Base-by-base conservation (phyloP, 1,140 invertebrate genomes). In the Dendroctonus valens region DNA sequence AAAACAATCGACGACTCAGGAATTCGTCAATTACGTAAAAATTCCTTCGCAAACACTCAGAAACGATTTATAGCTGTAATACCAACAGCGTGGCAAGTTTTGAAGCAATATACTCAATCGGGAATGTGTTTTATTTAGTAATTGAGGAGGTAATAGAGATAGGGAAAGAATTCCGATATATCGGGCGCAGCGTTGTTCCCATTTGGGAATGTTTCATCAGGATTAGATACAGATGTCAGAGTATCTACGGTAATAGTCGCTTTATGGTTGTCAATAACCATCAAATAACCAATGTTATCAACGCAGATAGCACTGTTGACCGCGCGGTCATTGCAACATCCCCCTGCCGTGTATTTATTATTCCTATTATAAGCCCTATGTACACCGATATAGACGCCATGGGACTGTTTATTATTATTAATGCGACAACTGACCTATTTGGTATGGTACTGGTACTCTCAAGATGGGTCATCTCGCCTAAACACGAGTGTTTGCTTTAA, bases 211-310 rank as follows among this genome's bases (percentile, higher is more conserved):
- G 65, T 68, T 68, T 58, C 66, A 68, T 68, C 66, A 62, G 66
- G 58, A 68, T 68, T 68, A 58, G 59, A 68, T 58, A 68, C 66
- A 68, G 66, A 62, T 60, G 66, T 63, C 66, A 68, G 66, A 53
- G 66, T 57, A 68, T 57, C 66, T 68, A 0, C 26, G 15, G 66
- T 68, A 68, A 68, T 63, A 53, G 42, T 57, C 52, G 66, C 59
- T 68, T 68, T 68, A 68, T 68, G 66, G 59, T 40, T 68, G 59
- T 63, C 66, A 68, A 68, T 68, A 68, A 68, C 66, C 66, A 68
- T 68, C 66, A 68, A 68, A 68, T 68, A 68, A 62, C 66, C 66
- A 62, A 68, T 68, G 59, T 63, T 68, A 68, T 68, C 66, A 68
- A 55, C 44, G 60, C 11, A 68, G 66, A 68, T 68, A 68, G 66